These are phyloP conservation scores for Apteryx owenii DNA, from an alignment of 2,113 vertebrate species.

Conservation along the genomic window DNA sequence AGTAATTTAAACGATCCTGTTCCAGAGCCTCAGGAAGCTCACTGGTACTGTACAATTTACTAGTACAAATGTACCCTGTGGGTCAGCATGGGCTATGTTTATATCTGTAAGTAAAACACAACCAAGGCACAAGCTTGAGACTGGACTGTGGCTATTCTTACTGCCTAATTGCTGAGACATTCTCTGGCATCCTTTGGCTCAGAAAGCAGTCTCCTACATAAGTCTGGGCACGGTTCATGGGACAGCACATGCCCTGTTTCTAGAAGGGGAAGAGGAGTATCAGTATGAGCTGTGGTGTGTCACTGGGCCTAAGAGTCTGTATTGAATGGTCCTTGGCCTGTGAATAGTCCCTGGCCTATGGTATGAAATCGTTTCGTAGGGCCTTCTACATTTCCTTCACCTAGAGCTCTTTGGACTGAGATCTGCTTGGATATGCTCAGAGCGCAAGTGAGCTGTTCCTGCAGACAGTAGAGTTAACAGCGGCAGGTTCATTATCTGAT, in stretches of 20 bases:
- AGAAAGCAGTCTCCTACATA: neutral
- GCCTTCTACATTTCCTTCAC: neutral
- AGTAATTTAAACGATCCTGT: neutral
- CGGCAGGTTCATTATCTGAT: neutral
- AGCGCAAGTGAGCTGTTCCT: neutral
- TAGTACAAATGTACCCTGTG: neutral
- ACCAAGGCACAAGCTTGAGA: neutral
- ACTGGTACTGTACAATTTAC: neutral
- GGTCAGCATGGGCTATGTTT: neutral
- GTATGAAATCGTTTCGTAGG: fast-evolving
- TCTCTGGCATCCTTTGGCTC: neutral
- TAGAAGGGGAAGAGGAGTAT: neutral
- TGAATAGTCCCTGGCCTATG: neutral
- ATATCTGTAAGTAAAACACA: neutral
- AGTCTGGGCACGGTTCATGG: neutral
- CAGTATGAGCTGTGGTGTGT: neutral
- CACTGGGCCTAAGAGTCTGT: neutral
- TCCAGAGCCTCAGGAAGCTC: neutral
- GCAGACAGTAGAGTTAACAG: neutral
- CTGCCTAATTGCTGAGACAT: neutral
- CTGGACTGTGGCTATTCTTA: neutral
- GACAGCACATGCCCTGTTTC: neutral
- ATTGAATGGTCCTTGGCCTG: neutral
- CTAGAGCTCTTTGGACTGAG: neutral
- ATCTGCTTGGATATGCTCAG: neutral